Base-by-base conservation (phyloP, 1,140 invertebrate species). In the Tenebrio molitor region DNA sequence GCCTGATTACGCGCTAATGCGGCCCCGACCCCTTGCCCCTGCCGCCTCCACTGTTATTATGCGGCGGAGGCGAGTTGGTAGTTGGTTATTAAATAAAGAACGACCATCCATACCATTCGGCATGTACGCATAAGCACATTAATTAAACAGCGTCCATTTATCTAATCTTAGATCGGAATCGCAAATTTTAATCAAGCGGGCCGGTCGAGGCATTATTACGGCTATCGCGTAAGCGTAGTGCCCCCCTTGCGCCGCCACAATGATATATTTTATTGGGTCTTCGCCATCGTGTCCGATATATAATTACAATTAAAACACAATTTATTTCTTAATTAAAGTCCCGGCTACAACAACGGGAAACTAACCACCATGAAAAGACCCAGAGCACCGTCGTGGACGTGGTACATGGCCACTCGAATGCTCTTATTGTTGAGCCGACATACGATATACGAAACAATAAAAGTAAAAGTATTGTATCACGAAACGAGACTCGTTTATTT, bases 261-360 rank as follows among this genome's bases (percentile, higher is more conserved):
- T 58, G 50, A 58, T 58, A 58, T 58, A 58, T 58, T 58, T 58
- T 58, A 58, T 58, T 58, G 50, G 50, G 23, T 29, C 50, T 58
- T 25, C n/a, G 50, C 50, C 50, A 29, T 50, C 44, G 44, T 29
- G 23, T 58, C 23, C 50, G 50, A 58, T 58, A 58, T 58, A 58
- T 58, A 58, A 58, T 58, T 58, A 58, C 50, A 58, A 58, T 58
- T 58, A 58, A 58, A 58, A 29, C 23, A 58, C 50, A 58, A 58
- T 58, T 58, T 58, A 58, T 58, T 58, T 58, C 50, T 58, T 58
- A 58, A 58, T 58, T 58, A 58, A 58, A 58, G 50, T 58, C 21
- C 21, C 36, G 4, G 12, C 12, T 7, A 12, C 36, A 12, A 58
- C 21, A 17, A 29, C 23, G 50, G 15, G 29, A 29, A 58, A 58